Base-by-base conservation (phyloP, 1,140 invertebrate genomes). In the Drosophila saltans region DNA sequence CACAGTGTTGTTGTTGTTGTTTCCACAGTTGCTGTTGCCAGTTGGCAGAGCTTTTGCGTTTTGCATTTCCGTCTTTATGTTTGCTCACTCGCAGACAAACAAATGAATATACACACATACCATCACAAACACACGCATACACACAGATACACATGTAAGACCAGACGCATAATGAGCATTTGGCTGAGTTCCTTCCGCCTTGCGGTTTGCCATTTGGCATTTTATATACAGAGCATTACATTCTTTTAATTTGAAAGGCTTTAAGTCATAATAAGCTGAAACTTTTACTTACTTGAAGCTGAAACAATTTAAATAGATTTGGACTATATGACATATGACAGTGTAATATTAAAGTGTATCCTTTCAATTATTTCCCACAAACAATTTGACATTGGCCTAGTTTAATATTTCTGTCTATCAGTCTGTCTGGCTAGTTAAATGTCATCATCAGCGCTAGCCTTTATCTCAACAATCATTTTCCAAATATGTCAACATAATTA, bases 401-500 rank as follows among this genome's bases (percentile, higher is more conserved):
- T 36, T 36, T 16, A 8, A 21, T 48, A 2, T 21, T 1, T 21
- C 43, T 52, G 45, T 52, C 45, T 52, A 24, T 24, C 21, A 62
- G 69, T 56, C 30, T 26, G 64, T 55, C 52, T 57, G 21, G 26
- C 36, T 43, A 11, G 61, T 55, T 75, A 65, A 69, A 67, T 43
- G 59, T 55, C 33, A 63, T 39, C 67, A 63, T 26, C 40, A 56
- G 71, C 66, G 45, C 21, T 52, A 10, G 21, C 45, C 10, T 26
- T 52, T 78, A 84, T 89, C 85, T 81, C 79, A 78, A 84, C 80
- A 89, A 89, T 89, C 84, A 89, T 85, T 89, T 88, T 84, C 84
- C 74, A 81, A 89, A 89, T 89, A 89, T 89, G 84, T 89, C 84
- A 89, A 89, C 84, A 89, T 89, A 89, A 89, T 89, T 89, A 89